phyloP scores from a whole-genome alignment of 35 echinoderm and acorn worm species.

The Stichopus chloronotus region DNA sequence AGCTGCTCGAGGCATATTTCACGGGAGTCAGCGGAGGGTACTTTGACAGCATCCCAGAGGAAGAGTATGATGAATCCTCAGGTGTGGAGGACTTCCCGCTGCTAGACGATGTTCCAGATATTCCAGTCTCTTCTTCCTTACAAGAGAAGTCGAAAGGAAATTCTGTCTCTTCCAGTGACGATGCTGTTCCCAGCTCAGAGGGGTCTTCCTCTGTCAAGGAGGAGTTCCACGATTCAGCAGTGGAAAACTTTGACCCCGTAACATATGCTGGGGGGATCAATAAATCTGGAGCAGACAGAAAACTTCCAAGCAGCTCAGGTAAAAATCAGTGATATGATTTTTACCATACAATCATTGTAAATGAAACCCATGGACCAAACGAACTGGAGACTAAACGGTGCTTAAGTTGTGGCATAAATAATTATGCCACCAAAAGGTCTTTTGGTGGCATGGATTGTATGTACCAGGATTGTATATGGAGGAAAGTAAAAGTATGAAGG shows the following conservation, averaged over 20 bases:
- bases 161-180: background rate
- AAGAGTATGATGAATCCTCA: constrained; percentile 19
- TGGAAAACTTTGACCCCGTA: constrained; percentile 43
- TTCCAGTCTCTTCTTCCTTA: background rate
- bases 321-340: no score
- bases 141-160: background rate
- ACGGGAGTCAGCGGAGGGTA: background rate
- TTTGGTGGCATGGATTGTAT: no score
- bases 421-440: no score
- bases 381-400: no score
- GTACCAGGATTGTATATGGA: no score
- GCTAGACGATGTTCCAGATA: constrained; percentile 21
- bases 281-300: background rate
- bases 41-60: constrained; percentile 17
- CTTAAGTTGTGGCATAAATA: no score
- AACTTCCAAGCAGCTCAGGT: no score
- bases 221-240: constrained; percentile 14
- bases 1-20: constrained; percentile 18
- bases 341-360: no score
- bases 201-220: background rate
- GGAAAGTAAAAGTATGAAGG: no score
- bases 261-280: constrained; percentile 2
- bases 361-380: no score
- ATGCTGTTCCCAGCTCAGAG: background rate
- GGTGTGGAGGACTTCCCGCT: constrained; percentile 46